These are phyloP conservation scores for Hartigia nigra DNA, from an alignment of 2,888 invertebrate species.

Conservation along the genomic window DNA sequence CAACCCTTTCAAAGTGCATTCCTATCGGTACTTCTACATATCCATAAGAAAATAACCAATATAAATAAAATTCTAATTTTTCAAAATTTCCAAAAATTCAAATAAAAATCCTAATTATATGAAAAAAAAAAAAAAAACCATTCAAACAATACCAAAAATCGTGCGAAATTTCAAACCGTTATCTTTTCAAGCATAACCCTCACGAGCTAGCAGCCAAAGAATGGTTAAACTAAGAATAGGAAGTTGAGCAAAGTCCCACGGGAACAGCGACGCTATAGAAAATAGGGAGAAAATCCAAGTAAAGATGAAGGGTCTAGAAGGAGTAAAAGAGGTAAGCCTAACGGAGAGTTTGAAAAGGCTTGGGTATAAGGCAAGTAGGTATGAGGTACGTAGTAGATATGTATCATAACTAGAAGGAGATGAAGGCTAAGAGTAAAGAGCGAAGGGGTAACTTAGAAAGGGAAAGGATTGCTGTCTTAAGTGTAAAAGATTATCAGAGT, in stretches of 20 bases:
- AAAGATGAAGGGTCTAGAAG: not conserved
- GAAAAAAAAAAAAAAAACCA: not conserved
- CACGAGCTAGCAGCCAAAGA: not conserved
- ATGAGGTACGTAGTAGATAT: not conserved
- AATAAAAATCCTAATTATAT: not conserved
- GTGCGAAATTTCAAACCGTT: not conserved
- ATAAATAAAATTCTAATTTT: not conserved
- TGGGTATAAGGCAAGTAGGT: not conserved
- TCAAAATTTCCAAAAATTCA: not conserved
- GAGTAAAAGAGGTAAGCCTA: not conserved
- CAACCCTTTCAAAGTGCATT: conserved; percentile 2
- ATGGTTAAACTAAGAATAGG: not conserved
- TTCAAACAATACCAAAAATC: not conserved
- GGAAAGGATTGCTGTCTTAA: conserved; percentile 50
- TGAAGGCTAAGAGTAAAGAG: conserved; percentile 2
- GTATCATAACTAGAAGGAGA: not conserved
- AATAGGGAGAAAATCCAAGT: not conserved
- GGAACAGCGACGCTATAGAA: conserved; percentile 17
- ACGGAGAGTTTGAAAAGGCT: not conserved
- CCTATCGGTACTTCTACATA: conserved; percentile 20
- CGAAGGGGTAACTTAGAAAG: conserved; percentile 30
- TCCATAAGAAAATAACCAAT: conserved; percentile 13
- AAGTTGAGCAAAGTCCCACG: not conserved
- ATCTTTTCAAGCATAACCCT: not conserved
- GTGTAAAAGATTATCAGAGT: conserved; percentile 61